Evolutionary conservation across 2,888 invertebrate genomes (phyloP), one percentile per base, ranked within the genome.

Genomic region (Dasysyrphus tricinctus): DNA sequence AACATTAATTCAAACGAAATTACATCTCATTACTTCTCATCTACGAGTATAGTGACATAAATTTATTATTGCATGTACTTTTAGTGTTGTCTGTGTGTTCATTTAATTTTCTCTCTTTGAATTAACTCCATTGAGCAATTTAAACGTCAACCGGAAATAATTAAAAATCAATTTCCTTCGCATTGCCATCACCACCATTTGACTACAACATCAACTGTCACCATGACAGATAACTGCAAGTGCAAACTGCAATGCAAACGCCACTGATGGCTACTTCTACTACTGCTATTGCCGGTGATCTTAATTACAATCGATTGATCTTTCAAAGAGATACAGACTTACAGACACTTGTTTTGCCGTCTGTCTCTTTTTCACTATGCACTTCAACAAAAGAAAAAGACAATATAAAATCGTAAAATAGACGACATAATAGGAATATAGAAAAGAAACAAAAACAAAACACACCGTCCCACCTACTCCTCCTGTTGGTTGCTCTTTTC

Each of bases 291-390:
- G 34, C 34, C 63, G 49, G 44, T 70, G 81, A 77, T 85, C 81
- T 81, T 81, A 85, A 77, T 78, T 74, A 70, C 77, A 29, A 77
- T 78, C 69, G 85, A 85, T 78, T 63, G 85, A 85, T 85, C 57
- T 78, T 34, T 47, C 54, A 32, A 73, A 42, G 59, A 67, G 65
- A 72, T 75, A 80, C 3, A 24, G 24, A 24, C 24, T 24, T 24
- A 2, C 24, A 24, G 72, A 63, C 80, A 72, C 84, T 80, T 67
- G 65, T 42, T 51, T 34, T 51, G 14, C n/a, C 16, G 65, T 47
- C 12, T 37, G n/a, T 49, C 76, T 56, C 37, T 24, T 16, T 59
- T 47, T n/a, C 44, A 70, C 14, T 72, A 12, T 39, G 19, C 69
- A 37, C 56, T 69, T 49, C 39, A 19, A 49, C 47, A 67, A 67